Evolutionary conservation across 2,113 vertebrate species (phyloP).

Genomic region (Sprattus sprattus): DNA sequence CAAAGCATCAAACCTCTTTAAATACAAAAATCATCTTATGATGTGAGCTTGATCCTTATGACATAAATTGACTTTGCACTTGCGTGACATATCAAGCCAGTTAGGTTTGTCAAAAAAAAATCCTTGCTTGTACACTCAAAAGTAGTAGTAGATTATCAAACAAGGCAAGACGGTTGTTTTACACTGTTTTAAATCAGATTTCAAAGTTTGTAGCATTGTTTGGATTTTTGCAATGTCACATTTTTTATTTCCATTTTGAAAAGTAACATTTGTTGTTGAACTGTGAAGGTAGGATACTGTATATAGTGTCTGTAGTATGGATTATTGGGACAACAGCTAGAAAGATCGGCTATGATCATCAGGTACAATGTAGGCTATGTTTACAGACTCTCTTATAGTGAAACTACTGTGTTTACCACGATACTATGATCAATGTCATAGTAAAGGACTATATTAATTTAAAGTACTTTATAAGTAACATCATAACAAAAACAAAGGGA

Average conservation of each 20-base stretch:
- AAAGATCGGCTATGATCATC: background rate
- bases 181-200: background rate
- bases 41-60: background rate
- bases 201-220: background rate
- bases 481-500: background rate
- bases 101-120: background rate
- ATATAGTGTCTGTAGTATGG: background rate
- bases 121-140: background rate
- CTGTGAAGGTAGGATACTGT: slow-evolving; percentile 2
- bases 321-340: background rate
- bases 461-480: background rate
- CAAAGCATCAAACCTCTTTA: background rate
- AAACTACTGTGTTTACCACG: background rate
- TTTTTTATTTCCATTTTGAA: background rate
- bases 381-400: slow-evolving; percentile 14
- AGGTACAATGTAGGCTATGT: slow-evolving; percentile 12
- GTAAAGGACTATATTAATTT: background rate
- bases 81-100: background rate
- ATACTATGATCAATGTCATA: background rate
- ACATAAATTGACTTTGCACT: background rate
- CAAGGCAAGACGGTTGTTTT: background rate
- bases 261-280: background rate
- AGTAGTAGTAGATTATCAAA: background rate
- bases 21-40: background rate
- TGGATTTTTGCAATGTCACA: background rate